Percentiles rank a stretch among this genome's conserved stretches.
These are phyloP conservation scores for Tolypeutes matacus DNA, from an alignment of 2,797 vertebrate species.

Conservation along the genomic window DNA sequence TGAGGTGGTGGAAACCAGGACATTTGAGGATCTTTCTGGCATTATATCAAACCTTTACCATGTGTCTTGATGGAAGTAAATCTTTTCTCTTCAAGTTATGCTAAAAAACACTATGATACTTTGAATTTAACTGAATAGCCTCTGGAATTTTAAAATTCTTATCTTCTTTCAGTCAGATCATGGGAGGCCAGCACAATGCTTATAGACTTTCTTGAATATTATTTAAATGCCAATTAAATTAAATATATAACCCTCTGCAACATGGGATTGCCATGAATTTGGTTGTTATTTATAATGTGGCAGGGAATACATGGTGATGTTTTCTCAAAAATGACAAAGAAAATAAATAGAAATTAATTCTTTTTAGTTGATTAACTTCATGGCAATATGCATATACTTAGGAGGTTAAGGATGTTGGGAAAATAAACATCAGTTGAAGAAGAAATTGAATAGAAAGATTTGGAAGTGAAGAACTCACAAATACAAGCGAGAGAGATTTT, in stretches of 20 bases:
- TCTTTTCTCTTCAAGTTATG: background rate
- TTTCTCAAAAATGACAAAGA: constrained; percentile 58
- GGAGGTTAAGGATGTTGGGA: constrained; percentile 59
- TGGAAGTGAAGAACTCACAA: constrained; percentile 49
- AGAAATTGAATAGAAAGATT: constrained; percentile 56
- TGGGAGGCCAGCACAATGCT: background rate
- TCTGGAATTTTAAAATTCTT: constrained; percentile 29
- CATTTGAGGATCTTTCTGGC: background rate
- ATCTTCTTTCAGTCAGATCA: background rate
- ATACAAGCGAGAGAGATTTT: constrained; percentile 61
- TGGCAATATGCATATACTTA: constrained; percentile 57
- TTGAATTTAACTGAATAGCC: background rate
- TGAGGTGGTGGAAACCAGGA: background rate
- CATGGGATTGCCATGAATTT: background rate
- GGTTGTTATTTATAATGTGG: constrained; percentile 58
- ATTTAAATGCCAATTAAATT: constrained; percentile 41
- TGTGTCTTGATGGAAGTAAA: background rate
- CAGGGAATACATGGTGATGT: constrained; percentile 57
- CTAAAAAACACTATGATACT: background rate
- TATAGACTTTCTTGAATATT: background rate
- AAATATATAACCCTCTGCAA: constrained; percentile 16
- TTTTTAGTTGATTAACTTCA: constrained; percentile 75
- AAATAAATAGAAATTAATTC: constrained; percentile 77
- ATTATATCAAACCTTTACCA: background rate
- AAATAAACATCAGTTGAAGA: constrained; percentile 36